Base-by-base conservation (phyloP, 53 echinoderm and acorn worm genomes). In the Arbacia lixula region DNA sequence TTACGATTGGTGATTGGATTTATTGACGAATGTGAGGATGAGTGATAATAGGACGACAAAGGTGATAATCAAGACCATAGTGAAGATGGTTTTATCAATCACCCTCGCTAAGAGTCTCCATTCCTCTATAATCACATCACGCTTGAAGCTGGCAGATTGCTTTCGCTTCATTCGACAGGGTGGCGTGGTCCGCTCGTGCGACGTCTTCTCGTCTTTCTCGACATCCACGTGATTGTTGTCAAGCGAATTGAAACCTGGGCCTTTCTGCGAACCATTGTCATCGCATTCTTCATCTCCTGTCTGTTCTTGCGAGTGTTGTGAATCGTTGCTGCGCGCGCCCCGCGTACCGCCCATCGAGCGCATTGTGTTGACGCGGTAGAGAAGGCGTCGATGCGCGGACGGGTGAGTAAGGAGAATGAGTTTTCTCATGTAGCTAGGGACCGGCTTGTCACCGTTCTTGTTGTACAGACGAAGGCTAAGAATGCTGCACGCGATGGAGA, bases 401-500 rank as follows among this genome's bases (percentile, higher is more conserved):
- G 52, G 51, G 34, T 74, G 74, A 5, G 74, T 53, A 34, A 74
- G 33, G 54, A 74, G 74, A 19, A 74, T 74, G 74, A 74, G 53
- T 17, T 74, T 74, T 53, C 74, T 30, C 19, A 86, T 19, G 63
- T 52, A 64, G 10, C 14, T 2, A 19, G 87, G 87, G 12, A 93
- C 72, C 10, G 74, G 81, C 39, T 82, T 85, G 60, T 72, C 54
- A 34, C 31, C 51, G 20, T 60, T 54, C 21, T 49, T 66, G 79
- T 93, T 83, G 71, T 87, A 93, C 12, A 93, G 58, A 3, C 83
- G 36, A 26, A 93, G 49, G 52, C 90, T 88, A 41, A 74, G 54
- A 22, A 90, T 85, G 14, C 88, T 88, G 12, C 56, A 85, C 0
- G 80, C 68, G 41, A 93, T 90, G 12, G 90, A 83, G 6, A 87